Evolutionary conservation across 2,113 vertebrate species (phyloP).

Genomic region (Oreamnos americanus): DNA sequence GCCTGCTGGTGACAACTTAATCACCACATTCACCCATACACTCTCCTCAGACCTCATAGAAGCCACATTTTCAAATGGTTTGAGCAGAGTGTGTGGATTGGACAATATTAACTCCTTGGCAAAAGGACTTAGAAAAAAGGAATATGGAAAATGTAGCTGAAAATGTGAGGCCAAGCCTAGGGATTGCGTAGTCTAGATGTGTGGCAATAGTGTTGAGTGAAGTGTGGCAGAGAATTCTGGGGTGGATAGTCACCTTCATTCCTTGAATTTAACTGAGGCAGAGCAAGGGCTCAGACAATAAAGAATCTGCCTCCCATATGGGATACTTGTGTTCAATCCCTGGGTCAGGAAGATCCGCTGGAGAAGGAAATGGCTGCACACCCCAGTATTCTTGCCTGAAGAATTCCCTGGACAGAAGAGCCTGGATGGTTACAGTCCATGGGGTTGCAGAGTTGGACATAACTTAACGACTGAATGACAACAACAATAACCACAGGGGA

Average conservation of each 20-base stretch:
- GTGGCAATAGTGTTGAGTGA: background rate
- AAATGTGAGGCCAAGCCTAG: too few species aligned
- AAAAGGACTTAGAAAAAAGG: background rate
- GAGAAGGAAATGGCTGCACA: background rate
- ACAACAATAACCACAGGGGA: background rate
- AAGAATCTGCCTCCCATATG: background rate
- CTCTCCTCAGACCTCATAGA: background rate
- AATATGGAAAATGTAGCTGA: background rate
- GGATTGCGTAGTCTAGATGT: background rate
- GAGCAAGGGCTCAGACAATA: background rate
- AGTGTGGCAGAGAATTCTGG: background rate
- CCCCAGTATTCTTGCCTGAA: background rate
- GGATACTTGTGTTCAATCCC: background rate
- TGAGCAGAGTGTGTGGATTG: background rate
- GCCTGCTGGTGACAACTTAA: background rate
- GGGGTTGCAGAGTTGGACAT: background rate
- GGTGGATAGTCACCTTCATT: background rate
- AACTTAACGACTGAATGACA: background rate
- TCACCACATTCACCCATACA: background rate
- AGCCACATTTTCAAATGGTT: background rate
- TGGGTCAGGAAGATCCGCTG: accelerated
- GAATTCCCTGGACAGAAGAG: background rate
- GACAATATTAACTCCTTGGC: background rate
- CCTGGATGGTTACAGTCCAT: background rate
- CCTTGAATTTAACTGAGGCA: background rate